A percentile compares a stretch with the other conserved stretches of the same genome.
phyloP scores from a whole-genome alignment of 1,140 invertebrate genomes.

The Trichonephila inaurata region DNA sequence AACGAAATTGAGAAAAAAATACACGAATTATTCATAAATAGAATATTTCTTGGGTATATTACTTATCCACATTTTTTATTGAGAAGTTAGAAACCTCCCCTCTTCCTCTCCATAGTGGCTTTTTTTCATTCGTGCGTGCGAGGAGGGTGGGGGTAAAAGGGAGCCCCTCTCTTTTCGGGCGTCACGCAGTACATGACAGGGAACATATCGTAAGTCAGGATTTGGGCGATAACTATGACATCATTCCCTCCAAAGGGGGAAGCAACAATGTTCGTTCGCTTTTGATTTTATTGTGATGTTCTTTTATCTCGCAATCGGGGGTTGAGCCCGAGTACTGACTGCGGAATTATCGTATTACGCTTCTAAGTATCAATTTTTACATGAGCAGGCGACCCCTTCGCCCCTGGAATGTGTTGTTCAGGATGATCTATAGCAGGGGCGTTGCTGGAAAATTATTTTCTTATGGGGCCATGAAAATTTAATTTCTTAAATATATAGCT shows the following conservation, averaged over 20 bases:
- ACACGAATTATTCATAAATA: too few species aligned
- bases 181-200: slow-evolving; percentile 16
- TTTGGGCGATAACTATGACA: slow-evolving; percentile 67
- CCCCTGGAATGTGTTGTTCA: too few species aligned
- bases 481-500: too few species aligned
- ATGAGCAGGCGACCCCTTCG: neutral
- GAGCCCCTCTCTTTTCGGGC: neutral
- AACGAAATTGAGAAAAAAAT: too few species aligned
- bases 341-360: neutral
- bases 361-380: neutral
- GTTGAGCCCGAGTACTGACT: neutral
- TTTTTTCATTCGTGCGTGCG: neutral
- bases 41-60: too few species aligned
- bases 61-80: too few species aligned
- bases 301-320: neutral
- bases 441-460: too few species aligned
- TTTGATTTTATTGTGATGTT: neutral
- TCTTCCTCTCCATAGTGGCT: too few species aligned
- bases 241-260: neutral
- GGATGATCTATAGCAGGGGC: too few species aligned
- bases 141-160: neutral
- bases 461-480: too few species aligned
- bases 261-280: neutral
- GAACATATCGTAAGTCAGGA: slow-evolving; percentile 60
- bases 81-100: too few species aligned